Conservation (phyloP, 2,888 invertebrate genomes). For the Tetranychus piercei region DNA sequence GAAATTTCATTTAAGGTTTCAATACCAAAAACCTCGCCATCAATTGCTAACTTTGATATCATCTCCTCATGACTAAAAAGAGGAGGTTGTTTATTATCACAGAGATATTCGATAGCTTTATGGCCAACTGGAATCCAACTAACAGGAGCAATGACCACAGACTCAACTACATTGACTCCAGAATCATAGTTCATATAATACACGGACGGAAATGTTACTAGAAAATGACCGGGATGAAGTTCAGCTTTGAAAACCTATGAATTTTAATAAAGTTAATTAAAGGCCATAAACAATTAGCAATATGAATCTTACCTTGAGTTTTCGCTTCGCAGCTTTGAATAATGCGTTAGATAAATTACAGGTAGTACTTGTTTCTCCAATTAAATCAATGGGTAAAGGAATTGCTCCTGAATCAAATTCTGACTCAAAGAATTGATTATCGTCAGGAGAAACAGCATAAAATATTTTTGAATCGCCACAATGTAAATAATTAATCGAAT, state of each 20-base stretch:
- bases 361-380: background rate
- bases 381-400: background rate
- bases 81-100: background rate
- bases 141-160: background rate
- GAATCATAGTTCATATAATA: background rate
- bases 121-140: background rate
- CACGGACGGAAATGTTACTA: background rate
- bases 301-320: background rate
- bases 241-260: background rate
- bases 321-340: background rate
- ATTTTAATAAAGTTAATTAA: background rate
- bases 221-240: background rate
- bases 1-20: background rate
- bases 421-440: background rate
- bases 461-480: background rate
- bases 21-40: background rate
- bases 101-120: background rate
- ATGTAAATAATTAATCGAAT: background rate
- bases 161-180: background rate
- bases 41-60: background rate
- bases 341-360: background rate
- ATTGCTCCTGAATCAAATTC: background rate
- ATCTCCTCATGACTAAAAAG: background rate
- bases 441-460: background rate
- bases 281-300: background rate